These are phyloP conservation scores for Cremastobaeus sp. DNA, from an alignment of 2,888 invertebrate genomes.

Conservation along the genomic window DNA sequence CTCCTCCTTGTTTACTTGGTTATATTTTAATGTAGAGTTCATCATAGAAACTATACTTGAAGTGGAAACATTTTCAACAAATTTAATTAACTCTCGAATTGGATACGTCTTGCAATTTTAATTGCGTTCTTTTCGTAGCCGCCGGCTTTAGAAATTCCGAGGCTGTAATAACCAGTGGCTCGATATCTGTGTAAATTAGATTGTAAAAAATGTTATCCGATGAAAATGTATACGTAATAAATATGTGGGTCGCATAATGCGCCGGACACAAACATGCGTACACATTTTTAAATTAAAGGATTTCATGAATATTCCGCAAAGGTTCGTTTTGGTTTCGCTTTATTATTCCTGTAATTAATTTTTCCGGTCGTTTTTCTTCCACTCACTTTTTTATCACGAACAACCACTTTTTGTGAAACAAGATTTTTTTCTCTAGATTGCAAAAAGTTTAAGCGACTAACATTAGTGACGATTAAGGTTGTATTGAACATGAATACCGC, in stretches of 20 bases:
- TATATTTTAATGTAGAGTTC: too few species aligned
- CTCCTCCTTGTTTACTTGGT: too few species aligned
- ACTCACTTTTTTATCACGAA: slow-evolving; percentile 34
- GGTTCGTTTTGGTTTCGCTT: slow-evolving; percentile 36
- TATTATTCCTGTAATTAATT: slow-evolving; percentile 46
- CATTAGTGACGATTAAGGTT: too few species aligned
- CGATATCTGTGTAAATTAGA: slow-evolving; percentile 29
- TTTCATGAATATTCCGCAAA: slow-evolving; percentile 51
- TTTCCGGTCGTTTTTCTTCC: slow-evolving; percentile 22
- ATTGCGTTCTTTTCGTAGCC: slow-evolving; percentile 33
- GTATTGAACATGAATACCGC: too few species aligned
- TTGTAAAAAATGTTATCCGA: slow-evolving; percentile 15
- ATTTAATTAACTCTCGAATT: slow-evolving; percentile 49
- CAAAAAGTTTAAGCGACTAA: too few species aligned
- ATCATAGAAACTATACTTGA: slow-evolving; percentile 50
- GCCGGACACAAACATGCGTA: slow-evolving; percentile 19
- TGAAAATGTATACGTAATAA: slow-evolving; percentile 35
- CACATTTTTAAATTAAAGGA: slow-evolving; percentile 51
- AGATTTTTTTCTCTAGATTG: too few species aligned
- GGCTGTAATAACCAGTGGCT: slow-evolving; percentile 35
- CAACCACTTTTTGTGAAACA: slow-evolving; percentile 23
- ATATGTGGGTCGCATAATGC: slow-evolving; percentile 24
- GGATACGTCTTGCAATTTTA: slow-evolving; percentile 48
- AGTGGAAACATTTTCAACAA: slow-evolving; percentile 51
- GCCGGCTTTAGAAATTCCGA: slow-evolving; percentile 28